These are phyloP conservation scores for Eublepharis macularius DNA, from an alignment of 2,113 vertebrate species.

Conservation along the genomic window DNA sequence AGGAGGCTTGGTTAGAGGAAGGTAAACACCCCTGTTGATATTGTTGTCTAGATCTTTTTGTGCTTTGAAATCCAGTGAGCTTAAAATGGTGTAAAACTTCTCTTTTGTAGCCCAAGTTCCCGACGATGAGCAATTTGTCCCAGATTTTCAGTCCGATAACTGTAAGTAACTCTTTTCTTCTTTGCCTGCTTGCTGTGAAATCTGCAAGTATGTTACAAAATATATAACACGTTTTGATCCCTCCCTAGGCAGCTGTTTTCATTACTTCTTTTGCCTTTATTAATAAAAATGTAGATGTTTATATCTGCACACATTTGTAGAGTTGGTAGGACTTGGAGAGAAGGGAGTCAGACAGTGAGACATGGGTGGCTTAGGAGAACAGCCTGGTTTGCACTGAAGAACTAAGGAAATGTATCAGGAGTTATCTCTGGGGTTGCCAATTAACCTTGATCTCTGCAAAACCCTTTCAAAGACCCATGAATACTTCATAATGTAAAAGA, in stretches of 20 bases:
- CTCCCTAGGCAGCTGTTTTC: not conserved
- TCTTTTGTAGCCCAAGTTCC: constrained; percentile 90
- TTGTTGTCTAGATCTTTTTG: constrained; percentile 19
- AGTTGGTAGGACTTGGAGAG: not conserved
- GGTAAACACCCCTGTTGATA: constrained; percentile 75
- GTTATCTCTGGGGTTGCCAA: rapidly evolving
- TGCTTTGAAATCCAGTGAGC: constrained; percentile 48
- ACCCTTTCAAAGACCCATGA: constrained; percentile 13
- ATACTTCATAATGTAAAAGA: constrained; percentile 14
- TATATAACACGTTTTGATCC: not conserved
- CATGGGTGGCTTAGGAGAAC: not conserved
- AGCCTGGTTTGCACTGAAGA: not conserved
- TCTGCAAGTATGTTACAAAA: not conserved
- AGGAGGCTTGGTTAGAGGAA: constrained; percentile 98
- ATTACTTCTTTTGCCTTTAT: not conserved
- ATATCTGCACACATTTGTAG: rapidly evolving
- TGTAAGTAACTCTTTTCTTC: constrained; percentile 82
- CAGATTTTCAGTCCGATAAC: constrained; percentile 97
- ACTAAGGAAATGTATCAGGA: not conserved
- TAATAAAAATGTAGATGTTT: not conserved
- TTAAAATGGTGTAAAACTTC: constrained; percentile 22
- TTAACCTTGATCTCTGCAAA: not conserved
- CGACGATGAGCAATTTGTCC: constrained; percentile 97
- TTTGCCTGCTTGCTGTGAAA: not conserved
- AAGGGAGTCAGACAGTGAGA: not conserved